Conservation (phyloP, 2,888 invertebrate genomes). For the Pherbina coryleti region DNA sequence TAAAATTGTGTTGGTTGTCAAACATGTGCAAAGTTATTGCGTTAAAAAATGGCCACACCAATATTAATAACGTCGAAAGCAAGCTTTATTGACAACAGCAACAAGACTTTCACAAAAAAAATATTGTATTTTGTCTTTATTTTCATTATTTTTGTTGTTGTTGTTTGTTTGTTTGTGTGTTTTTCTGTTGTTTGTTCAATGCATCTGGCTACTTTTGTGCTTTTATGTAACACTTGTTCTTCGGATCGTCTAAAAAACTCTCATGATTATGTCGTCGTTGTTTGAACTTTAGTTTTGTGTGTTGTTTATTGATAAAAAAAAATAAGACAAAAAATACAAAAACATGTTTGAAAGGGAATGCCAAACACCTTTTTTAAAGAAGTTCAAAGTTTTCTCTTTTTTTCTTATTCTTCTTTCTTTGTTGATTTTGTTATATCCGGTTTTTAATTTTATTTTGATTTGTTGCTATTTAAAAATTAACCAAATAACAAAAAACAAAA, state of each 20-base stretch:
- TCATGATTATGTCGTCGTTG: too few species aligned
- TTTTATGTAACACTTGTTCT: conserved; percentile 14
- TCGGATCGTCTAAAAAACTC: neutral
- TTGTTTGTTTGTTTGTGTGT: neutral
- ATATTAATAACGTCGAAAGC: neutral
- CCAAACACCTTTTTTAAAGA: neutral
- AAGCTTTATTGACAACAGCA: neutral
- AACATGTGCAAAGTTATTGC: conserved; percentile 1
- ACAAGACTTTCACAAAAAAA: conserved; percentile 16
- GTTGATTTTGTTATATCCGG: neutral
- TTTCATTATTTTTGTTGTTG: neutral
- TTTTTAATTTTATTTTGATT: neutral
- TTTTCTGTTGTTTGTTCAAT: neutral
- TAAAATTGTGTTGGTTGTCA: neutral
- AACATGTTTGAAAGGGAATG: too few species aligned
- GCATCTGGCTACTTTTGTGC: neutral
- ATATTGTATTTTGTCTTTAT: neutral
- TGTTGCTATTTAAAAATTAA: neutral
- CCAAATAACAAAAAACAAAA: neutral
- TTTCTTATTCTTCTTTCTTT: neutral
- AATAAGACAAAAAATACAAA: too few species aligned
- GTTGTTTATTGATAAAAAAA: too few species aligned
- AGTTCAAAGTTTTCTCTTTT: neutral
- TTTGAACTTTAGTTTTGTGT: too few species aligned
- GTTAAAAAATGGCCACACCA: conserved; percentile 14